phyloP scores from a whole-genome alignment of 2,888 invertebrate genomes.

The Tanypteryx hageni region DNA sequence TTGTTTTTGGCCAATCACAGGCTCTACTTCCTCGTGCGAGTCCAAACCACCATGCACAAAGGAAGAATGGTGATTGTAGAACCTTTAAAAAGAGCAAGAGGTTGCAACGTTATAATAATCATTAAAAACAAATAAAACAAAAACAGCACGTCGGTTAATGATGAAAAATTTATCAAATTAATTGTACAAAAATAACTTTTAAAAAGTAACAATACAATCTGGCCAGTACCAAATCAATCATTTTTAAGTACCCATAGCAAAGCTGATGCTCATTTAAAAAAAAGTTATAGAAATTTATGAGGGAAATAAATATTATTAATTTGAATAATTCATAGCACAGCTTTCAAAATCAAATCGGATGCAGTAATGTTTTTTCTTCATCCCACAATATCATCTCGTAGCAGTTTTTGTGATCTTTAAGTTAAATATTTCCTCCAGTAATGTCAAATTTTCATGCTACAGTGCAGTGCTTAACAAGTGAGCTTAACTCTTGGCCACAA shows the following conservation, averaged over 20 bases:
- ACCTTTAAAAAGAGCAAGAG: constrained; percentile 78
- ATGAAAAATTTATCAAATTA: background rate
- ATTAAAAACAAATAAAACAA: constrained; percentile 52
- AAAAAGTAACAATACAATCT: background rate
- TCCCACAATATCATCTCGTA: too few relatives aligned
- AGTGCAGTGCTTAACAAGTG: too few relatives aligned
- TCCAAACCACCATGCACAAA: constrained; percentile 97
- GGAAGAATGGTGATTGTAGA: constrained; percentile 97
- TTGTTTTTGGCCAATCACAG: constrained; percentile 93
- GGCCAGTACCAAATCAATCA: background rate
- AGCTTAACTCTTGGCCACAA: too few relatives aligned
- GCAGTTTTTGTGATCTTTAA: too few relatives aligned
- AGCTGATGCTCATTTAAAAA: background rate
- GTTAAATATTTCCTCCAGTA: too few relatives aligned
- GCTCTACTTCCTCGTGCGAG: constrained; percentile 88
- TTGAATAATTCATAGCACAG: too few relatives aligned
- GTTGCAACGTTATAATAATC: constrained; percentile 51
- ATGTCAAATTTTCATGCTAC: too few relatives aligned
- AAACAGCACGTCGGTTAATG: constrained; percentile 56
- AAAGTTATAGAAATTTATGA: background rate
- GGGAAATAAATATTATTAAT: too few relatives aligned
- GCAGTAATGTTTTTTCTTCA: too few relatives aligned
- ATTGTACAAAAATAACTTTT: background rate
- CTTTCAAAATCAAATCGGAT: too few relatives aligned
- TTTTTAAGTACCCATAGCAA: background rate